phyloP scores from a whole-genome alignment of 2,888 invertebrate genomes.

The Ectemnius continuus region DNA sequence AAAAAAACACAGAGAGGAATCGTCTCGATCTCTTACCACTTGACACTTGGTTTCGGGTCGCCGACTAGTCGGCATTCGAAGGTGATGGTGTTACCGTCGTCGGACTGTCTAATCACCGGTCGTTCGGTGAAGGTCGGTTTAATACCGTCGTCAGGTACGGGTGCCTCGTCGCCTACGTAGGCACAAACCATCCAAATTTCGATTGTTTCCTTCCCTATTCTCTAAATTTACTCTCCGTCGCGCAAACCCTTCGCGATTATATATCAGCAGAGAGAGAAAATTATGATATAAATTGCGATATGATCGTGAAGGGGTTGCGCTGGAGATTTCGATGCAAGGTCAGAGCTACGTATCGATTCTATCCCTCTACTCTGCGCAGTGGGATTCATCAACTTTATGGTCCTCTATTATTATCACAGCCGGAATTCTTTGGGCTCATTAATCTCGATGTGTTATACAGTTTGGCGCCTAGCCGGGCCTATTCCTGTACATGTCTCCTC shows the following conservation, averaged over 20 bases:
- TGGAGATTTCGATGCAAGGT: constrained; percentile 52
- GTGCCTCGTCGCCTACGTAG: constrained; percentile 93
- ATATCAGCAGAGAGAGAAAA: neutral
- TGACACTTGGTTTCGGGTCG: constrained; percentile 95
- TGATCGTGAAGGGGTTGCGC: constrained; percentile 46
- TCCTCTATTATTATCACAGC: neutral
- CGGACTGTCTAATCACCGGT: constrained; percentile 97
- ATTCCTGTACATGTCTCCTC: too few species aligned
- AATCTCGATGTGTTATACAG: too few species aligned
- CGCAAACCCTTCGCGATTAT: constrained; percentile 39
- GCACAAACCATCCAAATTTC: constrained; percentile 48
- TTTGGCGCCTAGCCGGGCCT: too few species aligned
- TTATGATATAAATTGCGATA: neutral
- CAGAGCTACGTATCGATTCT: constrained; percentile 62
- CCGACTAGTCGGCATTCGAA: constrained; percentile 99
- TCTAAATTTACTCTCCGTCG: constrained; percentile 7
- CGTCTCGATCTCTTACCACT: constrained; percentile 86
- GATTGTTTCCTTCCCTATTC: neutral
- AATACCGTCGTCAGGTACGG: constrained; percentile 94
- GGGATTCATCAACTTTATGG: neutral
- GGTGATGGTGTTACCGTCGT: constrained; percentile 95
- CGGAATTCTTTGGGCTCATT: neutral
- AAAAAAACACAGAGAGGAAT: neutral
- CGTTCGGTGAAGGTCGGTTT: constrained; percentile 99
- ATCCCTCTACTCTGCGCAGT: constrained; percentile 42